Percentiles rank a stretch among this genome's conserved stretches.
Evolutionary conservation across 2,888 invertebrate genomes (phyloP).

Genomic region (Falcaria lacertinaria): DNA sequence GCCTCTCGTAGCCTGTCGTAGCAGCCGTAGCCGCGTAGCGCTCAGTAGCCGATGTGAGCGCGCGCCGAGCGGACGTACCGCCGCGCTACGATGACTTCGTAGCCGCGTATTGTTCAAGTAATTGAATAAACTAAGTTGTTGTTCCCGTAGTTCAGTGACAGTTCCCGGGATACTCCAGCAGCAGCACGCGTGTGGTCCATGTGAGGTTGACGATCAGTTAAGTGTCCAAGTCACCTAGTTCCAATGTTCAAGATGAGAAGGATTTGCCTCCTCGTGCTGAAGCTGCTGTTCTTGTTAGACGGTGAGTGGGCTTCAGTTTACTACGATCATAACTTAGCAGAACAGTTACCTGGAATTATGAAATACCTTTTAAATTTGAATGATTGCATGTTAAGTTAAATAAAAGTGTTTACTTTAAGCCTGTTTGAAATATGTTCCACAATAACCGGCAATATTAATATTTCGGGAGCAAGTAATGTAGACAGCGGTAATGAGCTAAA

Average conservation of each 20-base stretch:
- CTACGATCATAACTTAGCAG: constrained; percentile 3
- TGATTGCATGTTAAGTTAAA: no score
- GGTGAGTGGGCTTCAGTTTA: constrained; percentile 40
- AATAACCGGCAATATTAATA: not conserved
- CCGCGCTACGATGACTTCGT: constrained; percentile 9
- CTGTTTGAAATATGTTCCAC: not conserved
- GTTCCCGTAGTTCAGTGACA: constrained; percentile 18
- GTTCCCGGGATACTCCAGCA: constrained; percentile 21
- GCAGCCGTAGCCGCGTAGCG: constrained; percentile 16
- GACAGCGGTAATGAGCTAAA: not conserved
- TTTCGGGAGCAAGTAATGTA: no score
- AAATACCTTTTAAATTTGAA: no score
- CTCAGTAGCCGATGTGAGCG: constrained; percentile 29
- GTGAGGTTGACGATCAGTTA: not conserved
- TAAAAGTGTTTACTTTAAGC: no score
- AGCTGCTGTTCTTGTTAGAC: constrained; percentile 64
- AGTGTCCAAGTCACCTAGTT: constrained; percentile 10
- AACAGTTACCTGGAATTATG: not conserved
- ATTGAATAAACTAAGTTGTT: constrained; percentile 15
- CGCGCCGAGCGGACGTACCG: constrained; percentile 28
- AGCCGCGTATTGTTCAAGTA: not conserved
- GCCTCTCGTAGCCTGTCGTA: constrained; percentile 16
- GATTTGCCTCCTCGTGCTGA: constrained; percentile 67
- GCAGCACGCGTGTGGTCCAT: constrained; percentile 2
- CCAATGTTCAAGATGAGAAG: constrained; percentile 65